Conservation (phyloP, 2,888 invertebrate genomes). For the Polyommatus iphigenia region DNA sequence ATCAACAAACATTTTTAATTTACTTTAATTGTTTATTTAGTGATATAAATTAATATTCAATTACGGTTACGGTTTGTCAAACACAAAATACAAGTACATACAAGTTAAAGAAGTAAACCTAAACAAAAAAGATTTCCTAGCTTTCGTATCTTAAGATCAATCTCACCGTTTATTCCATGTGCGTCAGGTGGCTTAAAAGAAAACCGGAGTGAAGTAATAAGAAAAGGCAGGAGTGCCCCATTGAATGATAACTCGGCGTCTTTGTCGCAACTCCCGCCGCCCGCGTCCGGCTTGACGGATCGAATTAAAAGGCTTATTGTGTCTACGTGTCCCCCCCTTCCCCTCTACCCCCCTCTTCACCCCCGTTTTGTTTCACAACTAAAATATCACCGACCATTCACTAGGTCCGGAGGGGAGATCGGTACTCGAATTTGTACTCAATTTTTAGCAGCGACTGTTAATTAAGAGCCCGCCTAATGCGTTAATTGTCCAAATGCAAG, state of each 20-base stretch:
- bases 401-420: conserved; percentile 66
- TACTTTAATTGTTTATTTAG: too few species aligned
- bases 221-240: conserved; percentile 79
- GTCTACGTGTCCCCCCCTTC: conserved; percentile 75
- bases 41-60: too few species aligned
- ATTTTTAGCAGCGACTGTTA: conserved; percentile 78
- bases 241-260: conserved; percentile 79
- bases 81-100: too few species aligned
- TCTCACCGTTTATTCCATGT: conserved; percentile 46
- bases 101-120: too few species aligned
- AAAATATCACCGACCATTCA: conserved; percentile 80
- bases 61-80: too few species aligned
- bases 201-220: conserved; percentile 76
- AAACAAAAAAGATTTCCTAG: too few species aligned
- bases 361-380: conserved; percentile 77
- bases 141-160: conserved; percentile 15
- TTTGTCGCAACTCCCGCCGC: conserved; percentile 59
- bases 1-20: too few species aligned
- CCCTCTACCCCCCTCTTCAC: conserved; percentile 57
- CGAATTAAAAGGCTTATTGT: conserved; percentile 81
- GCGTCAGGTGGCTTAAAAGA: conserved; percentile 61
- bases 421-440: conserved; percentile 80
- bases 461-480: conserved; percentile 78
- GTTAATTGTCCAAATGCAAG: conserved; percentile 80
- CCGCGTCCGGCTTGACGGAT: conserved; percentile 78